Percentiles rank a stretch among this genome's conserved stretches.
Conservation (phyloP, 2,888 invertebrate genomes). For the Cryptus viduatorius region DNA sequence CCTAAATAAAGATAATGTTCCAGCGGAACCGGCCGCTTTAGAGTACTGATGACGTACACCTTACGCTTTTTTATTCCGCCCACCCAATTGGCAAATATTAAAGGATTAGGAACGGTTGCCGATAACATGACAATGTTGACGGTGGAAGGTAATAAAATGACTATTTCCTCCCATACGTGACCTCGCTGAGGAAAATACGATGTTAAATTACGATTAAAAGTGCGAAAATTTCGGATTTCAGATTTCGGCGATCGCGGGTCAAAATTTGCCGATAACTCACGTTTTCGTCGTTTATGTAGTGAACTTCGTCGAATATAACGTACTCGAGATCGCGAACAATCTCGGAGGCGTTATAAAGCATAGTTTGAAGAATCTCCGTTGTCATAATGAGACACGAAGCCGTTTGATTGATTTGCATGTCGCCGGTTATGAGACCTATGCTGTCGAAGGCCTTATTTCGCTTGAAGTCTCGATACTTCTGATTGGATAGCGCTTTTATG, state of each 20-base stretch:
- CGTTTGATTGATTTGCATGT: conserved; percentile 97
- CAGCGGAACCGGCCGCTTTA: conserved; percentile 97
- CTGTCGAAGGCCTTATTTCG: conserved; percentile 91
- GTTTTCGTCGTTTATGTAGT: conserved; percentile 98
- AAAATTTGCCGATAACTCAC: conserved; percentile 86
- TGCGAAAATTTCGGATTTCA: too few species aligned
- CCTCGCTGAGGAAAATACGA: conserved; percentile 91
- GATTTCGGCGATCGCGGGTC: too few species aligned
- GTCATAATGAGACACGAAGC: conserved; percentile 99
- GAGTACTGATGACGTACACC: conserved; percentile 97
- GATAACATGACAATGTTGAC: conserved; percentile 98
- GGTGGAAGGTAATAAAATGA: conserved; percentile 97
- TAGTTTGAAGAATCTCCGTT: conserved; percentile 98
- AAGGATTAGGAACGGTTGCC: conserved; percentile 98
- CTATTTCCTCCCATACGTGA: conserved; percentile 99
- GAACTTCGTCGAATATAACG: conserved; percentile 99
- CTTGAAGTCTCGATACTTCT: conserved; percentile 99
- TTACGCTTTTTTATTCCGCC: conserved; percentile 94
- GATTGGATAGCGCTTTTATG: conserved; percentile 99
- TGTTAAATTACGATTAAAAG: not conserved
- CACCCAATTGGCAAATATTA: conserved; percentile 98
- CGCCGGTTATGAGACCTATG: conserved; percentile 97
- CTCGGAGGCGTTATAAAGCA: conserved; percentile 98
- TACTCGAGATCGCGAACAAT: conserved; percentile 98
- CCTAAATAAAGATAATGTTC: conserved; percentile 97